Base-by-base conservation (phyloP, 2,797 vertebrate genomes). In the Myotis pilosus region DNA sequence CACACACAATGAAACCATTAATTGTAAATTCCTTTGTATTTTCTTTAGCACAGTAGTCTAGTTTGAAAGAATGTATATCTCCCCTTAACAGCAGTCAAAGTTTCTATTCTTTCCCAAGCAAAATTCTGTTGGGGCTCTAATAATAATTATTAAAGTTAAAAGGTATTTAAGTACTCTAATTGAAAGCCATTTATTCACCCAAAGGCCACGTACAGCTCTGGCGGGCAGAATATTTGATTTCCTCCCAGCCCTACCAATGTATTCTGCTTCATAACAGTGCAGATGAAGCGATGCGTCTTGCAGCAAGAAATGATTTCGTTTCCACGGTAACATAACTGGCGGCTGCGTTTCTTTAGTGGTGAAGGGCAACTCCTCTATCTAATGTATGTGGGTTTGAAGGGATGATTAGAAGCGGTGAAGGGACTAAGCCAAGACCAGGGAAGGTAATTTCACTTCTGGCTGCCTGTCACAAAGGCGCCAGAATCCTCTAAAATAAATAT, bases 321-420 rank as follows among this genome's bases (percentile, higher is more conserved):
- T 97, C 98, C 98, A 98, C 82, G 98, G 98, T 96, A 98, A 98
- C 98, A 51, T 94, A 93, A 95, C 95, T 95, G 96, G 62, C 30
- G 36, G 89, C 95, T 96, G 95, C 74, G 1, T 85, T 97, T 97
- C 97, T 96, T 89, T 86, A 79, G 89, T 79, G 94, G 95, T 0
- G 7, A 98, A 98, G 98, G 98, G 98, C 98, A 97, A 96, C 97
- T 88, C 97, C 94, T 97, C 96, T 95, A 89, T 92, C 96, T 97
- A 94, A 96, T 68, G 94, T 68, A 2, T 62, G 57, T 90, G 96
- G 93, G 92, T 93, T 94, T 95, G 94, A 96, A 96, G 95, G 94
- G 92, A 96, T 9, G 0, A 97, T 95, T 93, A 97, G 95, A 78
- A 92, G 47, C 28, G 75, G 86, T 88, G 94, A 86, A 95, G 60